Evolutionary conservation across 2,797 vertebrate species (phyloP), one percentile per base, ranked within the genome.

Genomic region (Sciurus carolinensis): DNA sequence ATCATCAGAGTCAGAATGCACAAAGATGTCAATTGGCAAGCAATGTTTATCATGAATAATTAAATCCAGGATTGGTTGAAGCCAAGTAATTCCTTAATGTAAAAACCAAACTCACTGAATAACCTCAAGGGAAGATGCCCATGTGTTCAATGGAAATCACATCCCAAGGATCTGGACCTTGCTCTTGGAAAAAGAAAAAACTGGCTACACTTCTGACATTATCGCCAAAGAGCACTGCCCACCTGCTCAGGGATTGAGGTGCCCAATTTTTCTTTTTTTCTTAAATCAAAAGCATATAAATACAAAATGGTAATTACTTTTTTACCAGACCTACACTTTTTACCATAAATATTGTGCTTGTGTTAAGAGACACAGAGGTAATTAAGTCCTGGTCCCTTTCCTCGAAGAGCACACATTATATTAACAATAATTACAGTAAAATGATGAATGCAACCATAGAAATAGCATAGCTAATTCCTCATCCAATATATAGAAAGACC

Each of bases 41-140:
- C 12, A n/a, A 71, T 87, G 82, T 90, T 80, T 90, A 1, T 28
- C 81, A 76, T 94, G 90, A 97, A 94, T 94, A 95, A 95, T 97
- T 88, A 95, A 96, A 90, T 88, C 52, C 76, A 76, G 75, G 54
- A 69, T 76, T 97, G 83, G 67, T 82, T 96, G n/a, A 76, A 94
- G 87, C n/a, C 75, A 92, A 75, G 52, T 80, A 66, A 90, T 59
- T 93, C n/a, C 59, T 76, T 81, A 39, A 77, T 94, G 11, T 59
- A 87, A 97, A 39, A 97, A 87, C 22, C 76, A 81, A 75, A 57
- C 30, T 36, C 81, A 59, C 52, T 84, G 83, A 94, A 79, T 86
- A 88, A 67, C 50, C 81, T 96, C 44, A 20, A 75, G 86, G 89
- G 72, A 92, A 30, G 30, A 72, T 89, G 30, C 62, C 77, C 42